A percentile compares a stretch with the other conserved stretches of the same genome.
These are phyloP conservation scores for Andrena fulva DNA, from an alignment of 2,888 invertebrate genomes.

Conservation along the genomic window DNA sequence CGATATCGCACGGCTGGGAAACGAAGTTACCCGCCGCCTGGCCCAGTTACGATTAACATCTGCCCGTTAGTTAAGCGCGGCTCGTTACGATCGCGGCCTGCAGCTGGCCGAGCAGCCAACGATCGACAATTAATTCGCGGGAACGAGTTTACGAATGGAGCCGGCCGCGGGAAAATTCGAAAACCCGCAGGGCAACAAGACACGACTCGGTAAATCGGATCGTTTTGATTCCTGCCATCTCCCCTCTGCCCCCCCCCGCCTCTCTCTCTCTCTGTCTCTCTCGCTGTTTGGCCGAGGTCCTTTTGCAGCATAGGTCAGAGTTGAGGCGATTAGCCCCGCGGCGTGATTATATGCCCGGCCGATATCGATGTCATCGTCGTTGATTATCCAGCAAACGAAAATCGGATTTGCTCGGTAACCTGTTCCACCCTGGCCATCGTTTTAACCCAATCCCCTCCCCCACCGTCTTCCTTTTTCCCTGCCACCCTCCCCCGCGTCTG, in stretches of 20 bases:
- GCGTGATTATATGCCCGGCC: constrained; percentile 66
- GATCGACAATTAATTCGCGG: constrained; percentile 64
- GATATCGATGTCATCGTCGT: constrained; percentile 73
- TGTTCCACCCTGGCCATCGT: constrained; percentile 36
- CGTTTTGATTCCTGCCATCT: constrained; percentile 51
- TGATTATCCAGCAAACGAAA: constrained; percentile 73
- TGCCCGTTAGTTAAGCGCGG: constrained; percentile 32
- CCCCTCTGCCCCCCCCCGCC: background rate
- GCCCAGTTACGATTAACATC: constrained; percentile 53
- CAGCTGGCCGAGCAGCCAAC: constrained; percentile 46
- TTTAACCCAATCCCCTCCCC: constrained; percentile 19
- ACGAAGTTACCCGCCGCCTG: constrained; percentile 38
- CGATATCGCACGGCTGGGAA: constrained; percentile 32
- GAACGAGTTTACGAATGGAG: constrained; percentile 67
- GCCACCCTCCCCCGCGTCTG: background rate
- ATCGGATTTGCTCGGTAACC: constrained; percentile 67
- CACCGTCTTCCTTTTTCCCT: constrained; percentile 3
- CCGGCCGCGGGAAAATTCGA: constrained; percentile 61
- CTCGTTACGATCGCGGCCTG: constrained; percentile 48
- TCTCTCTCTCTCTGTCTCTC: constrained; percentile 1
- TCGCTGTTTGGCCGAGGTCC: background rate
- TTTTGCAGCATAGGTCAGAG: constrained; percentile 53
- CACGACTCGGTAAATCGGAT: constrained; percentile 31
- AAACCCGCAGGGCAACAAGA: constrained; percentile 62
- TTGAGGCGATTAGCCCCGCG: constrained; percentile 68